A percentile compares a stretch with the other conserved stretches of the same genome.
Conservation (phyloP, 2,113 vertebrate species). For the Alaudala cheleensis region DNA sequence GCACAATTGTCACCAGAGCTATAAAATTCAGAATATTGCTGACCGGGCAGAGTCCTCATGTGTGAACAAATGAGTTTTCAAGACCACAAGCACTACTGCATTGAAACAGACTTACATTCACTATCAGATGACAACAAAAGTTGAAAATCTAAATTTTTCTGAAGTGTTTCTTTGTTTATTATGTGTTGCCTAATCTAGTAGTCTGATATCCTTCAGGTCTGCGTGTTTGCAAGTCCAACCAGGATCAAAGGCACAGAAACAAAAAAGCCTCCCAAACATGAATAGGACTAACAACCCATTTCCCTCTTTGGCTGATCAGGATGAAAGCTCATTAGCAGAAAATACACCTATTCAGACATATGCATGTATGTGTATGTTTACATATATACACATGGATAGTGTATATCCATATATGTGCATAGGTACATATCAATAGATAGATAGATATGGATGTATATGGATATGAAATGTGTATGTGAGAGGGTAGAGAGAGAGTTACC, state of each 20-base stretch:
- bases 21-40: neutral
- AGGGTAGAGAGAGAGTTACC: neutral
- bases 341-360: neutral
- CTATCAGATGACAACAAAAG: neutral
- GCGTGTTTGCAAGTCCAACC: neutral
- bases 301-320: neutral
- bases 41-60: neutral
- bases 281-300: neutral
- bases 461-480: neutral
- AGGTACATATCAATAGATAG: neutral
- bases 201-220: neutral
- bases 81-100: neutral
- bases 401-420: no score
- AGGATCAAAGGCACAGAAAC: neutral
- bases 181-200: neutral
- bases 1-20: neutral
- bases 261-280: neutral
- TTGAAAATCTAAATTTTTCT: neutral
- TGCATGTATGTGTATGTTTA: neutral
- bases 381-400: accelerated
- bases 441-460: accelerated
- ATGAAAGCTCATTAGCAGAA: neutral
- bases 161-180: neutral
- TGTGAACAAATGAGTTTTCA: neutral
- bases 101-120: neutral